phyloP scores from a whole-genome alignment of 1,140 invertebrate species.

The Aradophagus sp. region DNA sequence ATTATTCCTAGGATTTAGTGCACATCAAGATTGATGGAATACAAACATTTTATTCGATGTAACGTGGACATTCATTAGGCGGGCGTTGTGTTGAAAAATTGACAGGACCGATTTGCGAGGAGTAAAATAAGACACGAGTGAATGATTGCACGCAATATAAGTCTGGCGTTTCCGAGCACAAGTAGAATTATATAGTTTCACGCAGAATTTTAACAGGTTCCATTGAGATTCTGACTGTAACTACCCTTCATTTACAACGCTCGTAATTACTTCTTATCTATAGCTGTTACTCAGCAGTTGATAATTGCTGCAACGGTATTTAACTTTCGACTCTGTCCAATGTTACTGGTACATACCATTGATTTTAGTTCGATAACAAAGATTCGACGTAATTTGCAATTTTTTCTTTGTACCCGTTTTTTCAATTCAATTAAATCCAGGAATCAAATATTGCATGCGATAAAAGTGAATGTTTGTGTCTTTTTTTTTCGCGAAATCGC shows the following conservation, averaged over 20 bases:
- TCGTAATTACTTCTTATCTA: constrained; percentile 23
- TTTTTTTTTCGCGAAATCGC: too few species aligned
- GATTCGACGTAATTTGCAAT: constrained; percentile 2
- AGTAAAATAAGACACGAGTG: background rate
- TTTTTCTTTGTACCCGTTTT: too few species aligned
- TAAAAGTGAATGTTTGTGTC: too few species aligned
- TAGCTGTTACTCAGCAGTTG: constrained; percentile 18
- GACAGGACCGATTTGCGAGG: too few species aligned
- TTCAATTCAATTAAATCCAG: too few species aligned
- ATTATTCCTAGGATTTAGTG: constrained; percentile 24
- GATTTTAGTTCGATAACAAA: constrained; percentile 2
- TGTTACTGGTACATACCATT: constrained; percentile 2
- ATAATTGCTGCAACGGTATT: constrained; percentile 19
- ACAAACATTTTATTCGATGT: constrained; percentile 10
- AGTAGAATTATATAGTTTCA: constrained; percentile 5
- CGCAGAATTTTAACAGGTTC: constrained; percentile 15
- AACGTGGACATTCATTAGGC: too few species aligned
- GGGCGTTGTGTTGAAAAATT: too few species aligned
- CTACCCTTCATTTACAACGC: constrained; percentile 15
- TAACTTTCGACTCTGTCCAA: constrained; percentile 3
- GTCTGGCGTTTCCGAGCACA: constrained; percentile 1
- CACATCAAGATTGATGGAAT: constrained; percentile 5
- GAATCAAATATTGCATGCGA: background rate
- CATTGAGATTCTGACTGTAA: constrained; percentile 18
- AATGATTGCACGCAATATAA: constrained; percentile 18